Evolutionary conservation across 2,113 vertebrate genomes (phyloP).

Genomic region (Harpagus bidentatus): DNA sequence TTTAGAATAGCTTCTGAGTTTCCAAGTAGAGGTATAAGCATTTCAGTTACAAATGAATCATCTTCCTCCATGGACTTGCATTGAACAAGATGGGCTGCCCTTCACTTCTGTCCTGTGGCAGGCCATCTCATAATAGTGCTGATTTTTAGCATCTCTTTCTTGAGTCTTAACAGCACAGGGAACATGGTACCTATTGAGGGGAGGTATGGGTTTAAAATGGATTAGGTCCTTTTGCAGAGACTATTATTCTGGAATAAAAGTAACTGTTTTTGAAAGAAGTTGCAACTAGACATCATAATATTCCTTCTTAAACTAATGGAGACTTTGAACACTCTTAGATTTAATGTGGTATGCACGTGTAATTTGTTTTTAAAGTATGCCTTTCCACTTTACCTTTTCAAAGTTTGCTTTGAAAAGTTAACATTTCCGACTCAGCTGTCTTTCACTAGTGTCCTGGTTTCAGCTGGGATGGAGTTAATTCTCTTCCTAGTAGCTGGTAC

Average conservation of each 20-base stretch:
- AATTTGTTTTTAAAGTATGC: background rate
- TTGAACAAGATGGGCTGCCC: background rate
- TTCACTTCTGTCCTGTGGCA: background rate
- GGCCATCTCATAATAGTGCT: no score
- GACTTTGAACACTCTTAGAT: background rate
- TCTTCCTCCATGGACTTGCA: background rate
- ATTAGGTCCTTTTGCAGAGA: background rate
- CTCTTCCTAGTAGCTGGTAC: no score
- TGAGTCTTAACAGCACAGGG: background rate
- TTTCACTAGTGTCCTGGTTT: background rate
- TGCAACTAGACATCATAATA: background rate
- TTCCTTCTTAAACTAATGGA: background rate
- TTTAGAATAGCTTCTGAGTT: background rate
- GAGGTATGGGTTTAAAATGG: background rate
- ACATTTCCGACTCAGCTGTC: background rate
- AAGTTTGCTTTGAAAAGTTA: background rate
- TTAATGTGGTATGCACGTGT: no score
- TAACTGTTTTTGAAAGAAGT: background rate
- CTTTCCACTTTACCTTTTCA: background rate
- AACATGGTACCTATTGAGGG: accelerated
- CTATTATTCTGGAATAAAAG: background rate
- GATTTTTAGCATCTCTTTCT: background rate
- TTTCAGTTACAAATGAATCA: accelerated
- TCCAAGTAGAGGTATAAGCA: background rate
- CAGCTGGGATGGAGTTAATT: no score